Percentiles rank a stretch among this genome's conserved stretches.
Evolutionary conservation across 2,113 vertebrate species (phyloP).

Genomic region (Octodon degus): DNA sequence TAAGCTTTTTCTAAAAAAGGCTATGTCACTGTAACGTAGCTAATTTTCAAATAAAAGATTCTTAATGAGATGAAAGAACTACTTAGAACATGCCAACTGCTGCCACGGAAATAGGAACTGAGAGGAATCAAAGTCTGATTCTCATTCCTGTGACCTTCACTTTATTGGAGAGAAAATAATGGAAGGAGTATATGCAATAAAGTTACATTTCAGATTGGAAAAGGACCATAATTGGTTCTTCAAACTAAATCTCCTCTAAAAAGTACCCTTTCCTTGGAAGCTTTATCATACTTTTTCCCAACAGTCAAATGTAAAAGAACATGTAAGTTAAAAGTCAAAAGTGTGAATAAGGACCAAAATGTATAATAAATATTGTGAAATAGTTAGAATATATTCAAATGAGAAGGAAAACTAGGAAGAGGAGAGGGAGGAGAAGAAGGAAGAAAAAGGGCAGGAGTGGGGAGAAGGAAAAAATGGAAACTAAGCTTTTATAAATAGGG

Average conservation of each 20-base stretch:
- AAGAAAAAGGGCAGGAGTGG: too few species aligned
- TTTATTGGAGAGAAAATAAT: not conserved
- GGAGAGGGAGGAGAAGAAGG: too few species aligned
- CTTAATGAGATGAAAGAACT: not conserved
- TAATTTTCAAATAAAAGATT: conserved; percentile 54
- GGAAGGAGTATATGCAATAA: not conserved
- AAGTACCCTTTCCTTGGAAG: conserved; percentile 36
- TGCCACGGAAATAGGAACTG: conserved; percentile 21
- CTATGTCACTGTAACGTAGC: not conserved
- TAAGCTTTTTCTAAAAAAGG: conserved; percentile 37
- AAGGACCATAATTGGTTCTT: conserved; percentile 25
- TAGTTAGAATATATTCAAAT: not conserved
- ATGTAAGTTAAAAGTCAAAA: not conserved
- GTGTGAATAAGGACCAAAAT: not conserved
- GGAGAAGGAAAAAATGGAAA: not conserved
- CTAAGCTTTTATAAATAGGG: too few species aligned
- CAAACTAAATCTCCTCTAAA: not conserved
- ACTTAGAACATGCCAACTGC: not conserved
- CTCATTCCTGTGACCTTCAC: not conserved
- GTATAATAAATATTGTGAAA: not conserved
- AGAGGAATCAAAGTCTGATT: not conserved
- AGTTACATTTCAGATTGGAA: not conserved
- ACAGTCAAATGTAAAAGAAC: conserved; percentile 24
- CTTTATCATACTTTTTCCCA: conserved; percentile 20
- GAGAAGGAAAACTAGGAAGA: not conserved